Base-by-base conservation (phyloP, 2,888 invertebrate genomes). In the Acronicta alni region DNA sequence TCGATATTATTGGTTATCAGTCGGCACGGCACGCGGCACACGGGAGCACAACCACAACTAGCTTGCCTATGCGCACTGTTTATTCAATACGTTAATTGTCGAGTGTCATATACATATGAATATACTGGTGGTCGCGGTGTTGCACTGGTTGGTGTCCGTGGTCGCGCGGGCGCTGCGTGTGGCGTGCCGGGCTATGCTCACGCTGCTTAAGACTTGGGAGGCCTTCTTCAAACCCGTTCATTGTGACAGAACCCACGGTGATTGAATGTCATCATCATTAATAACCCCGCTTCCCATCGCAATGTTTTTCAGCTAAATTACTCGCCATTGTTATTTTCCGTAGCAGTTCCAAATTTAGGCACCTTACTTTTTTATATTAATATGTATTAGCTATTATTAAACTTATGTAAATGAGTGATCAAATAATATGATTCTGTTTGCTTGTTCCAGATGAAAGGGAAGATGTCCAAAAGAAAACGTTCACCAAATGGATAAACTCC, bases 381-480 rank as follows among this genome's bases (percentile, higher is more conserved):
- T 23, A 7, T 7, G 1, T 4, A 7, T 23, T 7, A 23, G 3
- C 1, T 23, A 23, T 2, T 26, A 9, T 9, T 26, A 9, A 26
- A 26, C 23, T 23, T 8, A 20, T 20, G 20, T 20, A 26, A 26
- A 0, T 30, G 10, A 30, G 14, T 20, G 3, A 9, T 15, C 7
- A 12, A 17, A 12, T 35, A 30, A 37, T 46, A 30, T 53, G n/a
- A 38, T 12, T 15, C 44, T 60, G 2, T 77, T 76, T 66, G 67
- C 68, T 81, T 80, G 74, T 96, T 96, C 15, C 95, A 98, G 98
- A 98, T 94, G 98, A 98, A 90, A 95, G 98, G 78, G 98, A 98
- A 91, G 98, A 98, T 89, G 97, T 98, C 57, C 98, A 99, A 90
- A 98, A 98, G 95, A 98, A 98, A 92, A 98, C 98, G 0, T 98